These are phyloP conservation scores for Acrossocheilus fasciatus DNA, from an alignment of 2,797 vertebrate genomes.

Conservation along the genomic window DNA sequence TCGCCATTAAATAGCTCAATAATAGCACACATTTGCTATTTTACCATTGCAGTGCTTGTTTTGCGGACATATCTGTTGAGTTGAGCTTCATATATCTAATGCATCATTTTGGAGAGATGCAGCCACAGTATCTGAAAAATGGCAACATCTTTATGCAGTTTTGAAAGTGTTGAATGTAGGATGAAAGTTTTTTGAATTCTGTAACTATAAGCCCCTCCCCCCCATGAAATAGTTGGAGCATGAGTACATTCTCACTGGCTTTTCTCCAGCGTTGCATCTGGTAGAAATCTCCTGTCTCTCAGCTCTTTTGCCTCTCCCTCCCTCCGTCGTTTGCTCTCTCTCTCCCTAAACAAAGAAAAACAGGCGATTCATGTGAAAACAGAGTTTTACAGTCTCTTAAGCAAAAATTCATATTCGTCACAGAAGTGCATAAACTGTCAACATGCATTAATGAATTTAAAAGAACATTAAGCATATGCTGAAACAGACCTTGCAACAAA, in stretches of 20 bases:
- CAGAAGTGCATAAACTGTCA: neutral
- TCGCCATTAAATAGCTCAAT: neutral
- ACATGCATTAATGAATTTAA: neutral
- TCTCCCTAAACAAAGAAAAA: slow-evolving; percentile 55
- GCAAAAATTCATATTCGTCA: neutral
- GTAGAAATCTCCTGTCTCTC: slow-evolving; percentile 71
- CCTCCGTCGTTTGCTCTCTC: slow-evolving; percentile 35
- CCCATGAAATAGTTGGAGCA: slow-evolving; percentile 80
- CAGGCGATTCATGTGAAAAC: slow-evolving; percentile 24
- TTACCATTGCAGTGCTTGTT: slow-evolving; percentile 11
- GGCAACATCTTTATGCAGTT: neutral
- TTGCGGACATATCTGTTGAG: neutral
- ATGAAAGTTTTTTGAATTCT: slow-evolving; percentile 42
- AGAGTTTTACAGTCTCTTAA: slow-evolving; percentile 4
- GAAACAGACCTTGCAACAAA: neutral
- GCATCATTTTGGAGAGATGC: neutral
- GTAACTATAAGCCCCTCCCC: slow-evolving; percentile 35
- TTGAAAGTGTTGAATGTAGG: slow-evolving; percentile 7
- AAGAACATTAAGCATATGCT: neutral
- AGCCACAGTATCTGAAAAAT: neutral
- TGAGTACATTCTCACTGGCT: slow-evolving; percentile 82
- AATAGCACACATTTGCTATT: neutral
- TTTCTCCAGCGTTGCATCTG: slow-evolving; percentile 79
- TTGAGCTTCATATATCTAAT: neutral
- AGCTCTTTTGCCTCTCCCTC: slow-evolving; percentile 27